Conservation (phyloP, 2,113 vertebrate species). For the Myrmecobius fasciatus region DNA sequence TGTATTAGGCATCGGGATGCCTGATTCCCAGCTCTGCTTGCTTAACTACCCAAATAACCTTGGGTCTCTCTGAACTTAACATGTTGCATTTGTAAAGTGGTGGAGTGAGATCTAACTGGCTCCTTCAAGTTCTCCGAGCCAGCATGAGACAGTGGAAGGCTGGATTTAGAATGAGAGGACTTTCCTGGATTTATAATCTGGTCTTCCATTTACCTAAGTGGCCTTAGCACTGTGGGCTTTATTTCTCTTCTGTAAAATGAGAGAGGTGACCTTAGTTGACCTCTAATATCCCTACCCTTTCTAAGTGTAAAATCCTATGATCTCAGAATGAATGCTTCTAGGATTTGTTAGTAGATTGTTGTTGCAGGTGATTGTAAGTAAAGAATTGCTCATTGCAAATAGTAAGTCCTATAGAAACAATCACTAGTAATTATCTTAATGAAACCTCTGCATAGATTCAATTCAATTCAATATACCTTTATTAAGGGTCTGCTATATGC, state of each 20-base stretch:
- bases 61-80: too few relatives aligned
- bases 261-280: too few relatives aligned
- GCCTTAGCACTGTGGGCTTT: not conserved
- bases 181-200: not conserved
- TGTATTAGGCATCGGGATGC: not conserved
- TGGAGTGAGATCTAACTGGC: too few relatives aligned
- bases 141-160: too few relatives aligned
- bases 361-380: not conserved
- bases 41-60: not conserved
- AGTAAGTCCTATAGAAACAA: not conserved
- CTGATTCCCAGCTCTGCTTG: fast-evolving
- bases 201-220: not conserved
- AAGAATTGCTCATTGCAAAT: not conserved
- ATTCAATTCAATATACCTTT: too few relatives aligned
- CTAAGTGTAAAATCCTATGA: not conserved
- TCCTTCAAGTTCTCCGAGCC: too few relatives aligned
- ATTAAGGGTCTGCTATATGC: too few relatives aligned
- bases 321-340: not conserved
- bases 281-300: too few relatives aligned
- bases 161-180: not conserved
- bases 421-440: not conserved
- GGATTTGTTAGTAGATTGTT: not conserved
- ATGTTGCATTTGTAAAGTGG: too few relatives aligned
- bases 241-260: not conserved
- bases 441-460: not conserved